Evolutionary conservation across 1,140 invertebrate species (phyloP).

Genomic region (Drosophila simulans): DNA sequence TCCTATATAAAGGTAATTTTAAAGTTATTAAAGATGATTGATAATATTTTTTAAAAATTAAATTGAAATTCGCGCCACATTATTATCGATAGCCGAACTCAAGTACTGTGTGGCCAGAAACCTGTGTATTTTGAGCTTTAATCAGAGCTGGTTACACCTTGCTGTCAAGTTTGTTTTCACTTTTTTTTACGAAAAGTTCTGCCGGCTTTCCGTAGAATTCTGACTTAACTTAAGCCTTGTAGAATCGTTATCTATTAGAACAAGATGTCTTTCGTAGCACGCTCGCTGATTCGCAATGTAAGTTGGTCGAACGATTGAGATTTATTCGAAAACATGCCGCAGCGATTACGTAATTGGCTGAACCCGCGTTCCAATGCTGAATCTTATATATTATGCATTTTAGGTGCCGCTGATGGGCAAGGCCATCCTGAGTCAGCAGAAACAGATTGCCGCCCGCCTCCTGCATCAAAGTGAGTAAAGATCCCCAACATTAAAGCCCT

Average conservation of each 20-base stretch:
- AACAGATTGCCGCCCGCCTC: constrained; percentile 54
- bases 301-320: constrained; percentile 25
- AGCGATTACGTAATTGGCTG: constrained; percentile 66
- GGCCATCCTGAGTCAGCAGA: constrained; percentile 45
- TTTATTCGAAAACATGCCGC: constrained; percentile 44
- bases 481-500: neutral
- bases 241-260: neutral
- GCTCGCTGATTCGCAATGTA: constrained; percentile 71
- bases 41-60: neutral
- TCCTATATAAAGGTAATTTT: too few relatives aligned
- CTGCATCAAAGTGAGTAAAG: constrained; percentile 73
- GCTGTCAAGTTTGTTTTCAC: constrained; percentile 16
- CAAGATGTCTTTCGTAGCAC: constrained; percentile 75
- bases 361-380: constrained; percentile 4
- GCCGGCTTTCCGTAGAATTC: constrained; percentile 2
- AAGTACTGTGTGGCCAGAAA: too few relatives aligned
- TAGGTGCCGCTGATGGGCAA: constrained; percentile 66
- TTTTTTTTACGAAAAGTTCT: constrained; percentile 13
- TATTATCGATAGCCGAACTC: neutral
- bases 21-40: too few relatives aligned
- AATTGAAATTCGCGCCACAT: neutral
- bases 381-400: constrained; percentile 15
- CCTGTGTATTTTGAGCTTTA: neutral
- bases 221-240: constrained; percentile 8
- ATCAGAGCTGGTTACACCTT: neutral